phyloP scores from a whole-genome alignment of 1,140 invertebrate species.

The Danaus plexippus region DNA sequence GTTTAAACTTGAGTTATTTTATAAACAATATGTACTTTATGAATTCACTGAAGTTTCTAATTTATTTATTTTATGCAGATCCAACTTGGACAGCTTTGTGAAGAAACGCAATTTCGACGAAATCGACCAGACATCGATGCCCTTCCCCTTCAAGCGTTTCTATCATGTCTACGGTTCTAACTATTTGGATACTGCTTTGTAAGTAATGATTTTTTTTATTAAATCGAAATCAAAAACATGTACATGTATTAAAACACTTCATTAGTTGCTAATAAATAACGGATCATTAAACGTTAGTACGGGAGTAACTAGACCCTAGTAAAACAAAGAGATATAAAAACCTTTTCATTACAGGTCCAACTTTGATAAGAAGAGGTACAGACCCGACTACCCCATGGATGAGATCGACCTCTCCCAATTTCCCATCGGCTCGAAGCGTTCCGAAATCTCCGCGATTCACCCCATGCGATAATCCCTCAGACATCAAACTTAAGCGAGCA shows the following conservation, averaged over 20 bases:
- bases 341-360: conserved; percentile 35
- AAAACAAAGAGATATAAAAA: neutral
- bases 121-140: conserved; percentile 71
- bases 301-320: too few species aligned
- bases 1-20: too few species aligned
- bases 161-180: conserved; percentile 43
- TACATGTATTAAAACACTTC: too few species aligned
- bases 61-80: conserved; percentile 27
- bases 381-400: conserved; percentile 59
- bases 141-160: conserved; percentile 57
- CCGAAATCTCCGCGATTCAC: conserved; percentile 14
- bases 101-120: conserved; percentile 75
- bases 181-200: conserved; percentile 43
- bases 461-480: conserved; percentile 11
- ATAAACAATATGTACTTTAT: too few species aligned
- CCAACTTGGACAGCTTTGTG: conserved; percentile 60
- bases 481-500: too few species aligned
- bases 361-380: conserved; percentile 55
- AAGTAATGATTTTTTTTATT: conserved; percentile 18
- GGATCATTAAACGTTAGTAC: too few species aligned
- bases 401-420: conserved; percentile 62
- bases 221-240: too few species aligned
- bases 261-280: too few species aligned
- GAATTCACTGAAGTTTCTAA: too few species aligned
- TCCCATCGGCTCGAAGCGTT: conserved; percentile 58